Evolutionary conservation across 2,888 invertebrate genomes (phyloP).

Genomic region (Diadromus collaris): DNA sequence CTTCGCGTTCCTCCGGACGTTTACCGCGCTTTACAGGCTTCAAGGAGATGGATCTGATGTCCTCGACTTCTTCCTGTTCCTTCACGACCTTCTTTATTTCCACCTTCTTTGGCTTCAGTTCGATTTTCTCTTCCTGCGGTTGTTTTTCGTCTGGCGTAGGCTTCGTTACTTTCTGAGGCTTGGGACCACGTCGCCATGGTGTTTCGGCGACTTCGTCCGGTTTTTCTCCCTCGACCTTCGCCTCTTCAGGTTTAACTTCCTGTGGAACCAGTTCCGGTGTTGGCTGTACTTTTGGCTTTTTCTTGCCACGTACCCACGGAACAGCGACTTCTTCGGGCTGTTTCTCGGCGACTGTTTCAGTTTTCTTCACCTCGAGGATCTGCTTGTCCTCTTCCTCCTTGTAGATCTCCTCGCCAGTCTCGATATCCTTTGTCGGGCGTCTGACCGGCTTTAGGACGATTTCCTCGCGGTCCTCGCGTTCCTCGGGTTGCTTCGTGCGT

Average conservation of each 20-base stretch:
- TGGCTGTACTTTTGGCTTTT: conserved; percentile 63
- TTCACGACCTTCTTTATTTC: conserved; percentile 59
- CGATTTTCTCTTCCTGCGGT: conserved; percentile 77
- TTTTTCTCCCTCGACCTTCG: conserved; percentile 69
- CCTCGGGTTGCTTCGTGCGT: conserved; percentile 73
- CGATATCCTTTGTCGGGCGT: conserved; percentile 63
- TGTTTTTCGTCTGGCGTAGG: conserved; percentile 46
- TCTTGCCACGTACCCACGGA: conserved; percentile 68
- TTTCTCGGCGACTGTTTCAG: conserved; percentile 56
- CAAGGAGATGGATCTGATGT: conserved; percentile 65
- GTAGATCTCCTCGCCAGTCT: conserved; percentile 56
- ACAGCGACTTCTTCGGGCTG: conserved; percentile 67
- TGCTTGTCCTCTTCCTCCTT: conserved; percentile 74
- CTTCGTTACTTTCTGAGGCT: conserved; percentile 58
- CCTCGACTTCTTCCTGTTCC: conserved; percentile 66
- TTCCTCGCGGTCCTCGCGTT: conserved; percentile 73
- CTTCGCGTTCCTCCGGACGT: conserved; percentile 76
- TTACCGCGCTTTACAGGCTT: conserved; percentile 63
- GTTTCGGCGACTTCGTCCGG: conserved; percentile 75
- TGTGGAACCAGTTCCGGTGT: conserved; percentile 37
- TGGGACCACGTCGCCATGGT: conserved; percentile 72
- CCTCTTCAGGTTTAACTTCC: conserved; percentile 43
- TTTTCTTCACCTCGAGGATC: conserved; percentile 50
- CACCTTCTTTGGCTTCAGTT: conserved; percentile 68
- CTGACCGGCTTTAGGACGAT: conserved; percentile 72